Evolutionary conservation across 2,797 vertebrate genomes (phyloP).

Genomic region (Propithecus deckenii): DNA sequence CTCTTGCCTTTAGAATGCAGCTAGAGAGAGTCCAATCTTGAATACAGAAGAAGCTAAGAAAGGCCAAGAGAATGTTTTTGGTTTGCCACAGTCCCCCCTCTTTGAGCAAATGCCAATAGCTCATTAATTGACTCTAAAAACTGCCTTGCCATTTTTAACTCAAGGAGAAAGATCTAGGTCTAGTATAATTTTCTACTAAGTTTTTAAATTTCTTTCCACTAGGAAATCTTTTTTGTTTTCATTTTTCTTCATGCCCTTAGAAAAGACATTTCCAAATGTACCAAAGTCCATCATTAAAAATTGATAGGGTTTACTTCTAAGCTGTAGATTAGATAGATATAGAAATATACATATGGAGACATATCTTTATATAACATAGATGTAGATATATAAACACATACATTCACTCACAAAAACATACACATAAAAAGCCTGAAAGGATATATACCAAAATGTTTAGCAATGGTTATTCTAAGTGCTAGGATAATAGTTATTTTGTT

Average conservation of each 20-base stretch:
- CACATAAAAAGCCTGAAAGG: not conserved
- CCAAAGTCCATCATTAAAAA: not conserved
- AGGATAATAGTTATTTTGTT: not conserved
- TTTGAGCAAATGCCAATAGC: slow-evolving; percentile 14
- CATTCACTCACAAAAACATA: not conserved
- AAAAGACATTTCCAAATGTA: slow-evolving; percentile 30
- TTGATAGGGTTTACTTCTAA: not conserved
- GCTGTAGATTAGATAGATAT: not conserved
- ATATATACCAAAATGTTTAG: not conserved
- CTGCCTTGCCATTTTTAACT: slow-evolving; percentile 18
- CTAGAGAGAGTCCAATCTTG: slow-evolving; percentile 13
- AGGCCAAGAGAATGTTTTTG: not conserved
- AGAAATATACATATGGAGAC: not conserved
- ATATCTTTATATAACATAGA: not conserved
- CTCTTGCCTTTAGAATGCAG: slow-evolving; percentile 9
- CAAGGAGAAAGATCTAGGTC: not conserved
- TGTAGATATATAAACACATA: not conserved
- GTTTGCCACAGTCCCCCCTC: not conserved
- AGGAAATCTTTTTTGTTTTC: slow-evolving; percentile 25
- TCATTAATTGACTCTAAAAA: slow-evolving; percentile 28
- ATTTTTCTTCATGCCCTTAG: slow-evolving; percentile 22
- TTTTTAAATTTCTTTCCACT: slow-evolving; percentile 36
- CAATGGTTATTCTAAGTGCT: not conserved
- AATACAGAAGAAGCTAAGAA: not conserved
- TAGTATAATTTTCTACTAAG: slow-evolving; percentile 50